phyloP scores from a whole-genome alignment of 1,140 invertebrate species.

The Eubasilissa regina region DNA sequence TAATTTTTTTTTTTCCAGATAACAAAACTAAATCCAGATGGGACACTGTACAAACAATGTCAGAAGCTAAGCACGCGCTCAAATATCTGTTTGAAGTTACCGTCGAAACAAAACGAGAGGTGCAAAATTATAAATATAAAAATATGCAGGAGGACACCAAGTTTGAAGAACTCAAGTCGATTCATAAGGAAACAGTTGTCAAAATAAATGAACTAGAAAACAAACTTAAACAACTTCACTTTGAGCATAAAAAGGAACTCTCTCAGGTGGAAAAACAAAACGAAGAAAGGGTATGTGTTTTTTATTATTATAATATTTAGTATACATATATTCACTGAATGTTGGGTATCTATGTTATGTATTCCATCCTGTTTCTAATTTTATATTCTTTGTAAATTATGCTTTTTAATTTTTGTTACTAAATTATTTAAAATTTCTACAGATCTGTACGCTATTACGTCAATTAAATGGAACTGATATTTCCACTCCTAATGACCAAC shows the following conservation, averaged over 20 bases:
- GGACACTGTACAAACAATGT: conserved; percentile 78
- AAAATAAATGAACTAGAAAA: conserved; percentile 65
- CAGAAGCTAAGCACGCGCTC: conserved; percentile 77
- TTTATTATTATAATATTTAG: background rate
- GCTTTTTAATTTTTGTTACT: background rate
- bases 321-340: no score
- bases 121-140: conserved; percentile 68
- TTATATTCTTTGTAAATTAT: no score
- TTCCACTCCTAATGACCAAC: conserved; percentile 31
- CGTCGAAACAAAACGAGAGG: conserved; percentile 71
- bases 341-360: no score
- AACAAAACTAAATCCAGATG: conserved; percentile 75
- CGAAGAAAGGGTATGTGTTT: conserved; percentile 68
- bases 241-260: conserved; percentile 62
- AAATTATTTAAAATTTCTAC: conserved; percentile 3
- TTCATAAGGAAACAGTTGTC: conserved; percentile 65
- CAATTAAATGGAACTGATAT: conserved; percentile 46
- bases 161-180: conserved; percentile 72
- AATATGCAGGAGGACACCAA: conserved; percentile 66
- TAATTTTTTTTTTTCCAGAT: conserved; percentile 66
- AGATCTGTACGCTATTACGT: conserved; percentile 51
- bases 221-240: conserved; percentile 61
- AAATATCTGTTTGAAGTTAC: conserved; percentile 75
- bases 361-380: no score
- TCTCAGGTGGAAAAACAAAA: conserved; percentile 66